A percentile compares a stretch with the other conserved stretches of the same genome.
phyloP scores from a whole-genome alignment of 2,113 vertebrate genomes.

The Sapajus apella region DNA sequence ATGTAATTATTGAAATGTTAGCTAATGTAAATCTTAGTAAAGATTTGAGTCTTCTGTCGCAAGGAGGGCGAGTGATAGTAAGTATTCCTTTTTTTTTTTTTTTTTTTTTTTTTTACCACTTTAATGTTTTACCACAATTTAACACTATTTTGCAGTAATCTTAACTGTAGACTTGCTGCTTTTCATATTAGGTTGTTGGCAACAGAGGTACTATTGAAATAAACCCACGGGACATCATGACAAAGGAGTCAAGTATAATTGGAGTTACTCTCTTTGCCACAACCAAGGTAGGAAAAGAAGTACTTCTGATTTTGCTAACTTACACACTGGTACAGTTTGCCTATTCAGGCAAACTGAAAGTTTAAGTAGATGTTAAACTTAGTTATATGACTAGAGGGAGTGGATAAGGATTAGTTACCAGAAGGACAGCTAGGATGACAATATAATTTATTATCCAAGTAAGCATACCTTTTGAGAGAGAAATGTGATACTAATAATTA shows the following conservation, averaged over 20 bases:
- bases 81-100: conserved; percentile 67
- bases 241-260: conserved; percentile 90
- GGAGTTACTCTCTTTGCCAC: conserved; percentile 86
- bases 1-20: conserved; percentile 97
- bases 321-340: not conserved
- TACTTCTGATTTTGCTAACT: not conserved
- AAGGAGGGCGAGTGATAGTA: conserved; percentile 89
- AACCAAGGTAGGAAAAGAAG: conserved; percentile 85
- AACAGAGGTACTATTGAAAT: conserved; percentile 91
- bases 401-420: not conserved
- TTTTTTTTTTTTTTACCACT: not conserved
- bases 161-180: not conserved
- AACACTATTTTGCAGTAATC: not conserved
- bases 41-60: conserved; percentile 90
- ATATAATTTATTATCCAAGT: not conserved
- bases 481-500: not conserved
- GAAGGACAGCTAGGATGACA: not conserved
- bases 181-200: conserved; percentile 89
- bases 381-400: not conserved
- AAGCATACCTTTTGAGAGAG: not conserved
- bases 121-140: not conserved
- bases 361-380: not conserved
- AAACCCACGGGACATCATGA: conserved; percentile 92
- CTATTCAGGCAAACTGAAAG: not conserved
- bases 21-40: conserved; percentile 92